Base-by-base conservation (phyloP, 2,113 vertebrate species). In the Psophia crepitans region DNA sequence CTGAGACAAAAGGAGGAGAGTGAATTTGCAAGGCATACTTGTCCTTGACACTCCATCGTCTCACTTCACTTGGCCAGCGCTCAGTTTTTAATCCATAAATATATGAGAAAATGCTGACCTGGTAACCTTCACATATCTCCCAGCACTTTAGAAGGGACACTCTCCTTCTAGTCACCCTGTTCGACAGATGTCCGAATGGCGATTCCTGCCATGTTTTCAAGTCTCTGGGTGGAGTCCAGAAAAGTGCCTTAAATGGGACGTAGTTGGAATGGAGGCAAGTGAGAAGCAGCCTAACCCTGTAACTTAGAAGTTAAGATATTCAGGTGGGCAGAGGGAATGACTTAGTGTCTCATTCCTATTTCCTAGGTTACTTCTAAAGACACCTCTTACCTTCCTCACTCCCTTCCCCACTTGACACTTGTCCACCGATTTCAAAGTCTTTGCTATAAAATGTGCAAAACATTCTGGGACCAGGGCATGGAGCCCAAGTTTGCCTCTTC, bases 41-140 rank as follows among this genome's bases (percentile, higher is more conserved):
- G 89, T 96, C 69, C 84, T 95, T 94, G 96, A 57, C 49, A 41
- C 86, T 81, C 70, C 57, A 60, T 64, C 5, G 0, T 87, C 43
- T 90, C 37, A 49, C 70, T 96, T 93, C 73, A 57, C 73, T 93
- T 95, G 75, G 70, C 83, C 63, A 78, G 11, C n/a, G 68, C 71
- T 93, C 69, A 73, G 64, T 92, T 90, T 85, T 93, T 96, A 96
- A 97, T 97, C 87, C 90, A 84, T 82, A 97, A 97, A 96, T 92
- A 94, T 64, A 82, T 93, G 90, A 95, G 85, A 69, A 96, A 89
- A 89, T 84, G 84, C 76, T 80, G 90, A 96, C 87, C 91, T 82
- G 30, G 28, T 97, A 97, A 96, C 91, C 94, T 91, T 90, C 71
- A 53, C 63, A 35, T 93, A 80, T 75, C 79, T 96, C 48, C 51